Evolutionary conservation across 2,113 vertebrate genomes (phyloP), one percentile per base, ranked within the genome.

Genomic region (Pica pica): DNA sequence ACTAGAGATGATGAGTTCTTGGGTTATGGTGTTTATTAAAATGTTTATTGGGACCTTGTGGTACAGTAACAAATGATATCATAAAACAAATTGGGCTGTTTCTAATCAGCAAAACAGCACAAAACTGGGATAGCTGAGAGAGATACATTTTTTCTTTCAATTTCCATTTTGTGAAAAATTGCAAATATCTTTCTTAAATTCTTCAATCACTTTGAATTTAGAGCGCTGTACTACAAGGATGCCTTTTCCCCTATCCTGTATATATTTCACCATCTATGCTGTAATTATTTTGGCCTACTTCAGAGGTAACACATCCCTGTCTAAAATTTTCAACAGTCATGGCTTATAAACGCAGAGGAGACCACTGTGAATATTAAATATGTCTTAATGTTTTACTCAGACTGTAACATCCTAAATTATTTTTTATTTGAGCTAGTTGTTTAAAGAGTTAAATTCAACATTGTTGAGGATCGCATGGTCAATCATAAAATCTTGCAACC

Each of bases 21-120:
- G 90, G 87, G 83, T 82, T 97, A 76, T 93, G 78, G 93, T 97
- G 85, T 95, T 97, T 97, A 97, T 98, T 98, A 96, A 98, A 98
- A 93, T 96, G 90, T 96, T 97, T 97, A 97, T 95, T 97, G 96
- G 88, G 96, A 96, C 87, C 90, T 96, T 93, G 93, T 13, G 84
- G 86, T 97, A 92, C 87, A 93, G 81, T 97, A 98, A 98, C 75
- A 94, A 97, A 98, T 97, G 83, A 90, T 92, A 95, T 82, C 95
- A 94, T 98, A 97, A 98, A 97, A 96, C 39, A 97, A 97, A 97
- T 94, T 89, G 65, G 87, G 82, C 93, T 98, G 79, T 93, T 97
- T 95, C 93, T 94, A 97, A 96, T 97, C 97, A 97, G 93, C 75
- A 97, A 95, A 96, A 95, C 89, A 96, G 80, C 64, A 94, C 59